Percentiles rank a stretch among this genome's conserved stretches.
phyloP scores from a whole-genome alignment of 1,140 invertebrate genomes.

The Cotesia glomerata region DNA sequence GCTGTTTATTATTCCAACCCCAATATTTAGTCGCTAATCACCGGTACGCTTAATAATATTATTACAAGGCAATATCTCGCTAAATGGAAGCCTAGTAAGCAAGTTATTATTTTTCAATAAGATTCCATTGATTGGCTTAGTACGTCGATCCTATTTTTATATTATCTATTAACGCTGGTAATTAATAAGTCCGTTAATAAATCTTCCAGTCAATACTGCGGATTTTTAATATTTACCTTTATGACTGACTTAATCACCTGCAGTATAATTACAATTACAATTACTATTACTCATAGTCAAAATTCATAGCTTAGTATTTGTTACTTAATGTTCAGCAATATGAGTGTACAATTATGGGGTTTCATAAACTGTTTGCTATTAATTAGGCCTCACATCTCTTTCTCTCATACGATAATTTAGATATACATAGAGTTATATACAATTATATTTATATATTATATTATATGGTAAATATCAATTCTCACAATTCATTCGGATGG shows the following conservation, averaged over 20 bases:
- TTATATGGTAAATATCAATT: background rate
- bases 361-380: slow-evolving; percentile 5
- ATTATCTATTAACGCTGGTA: too few species aligned
- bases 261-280: background rate
- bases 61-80: slow-evolving; percentile 15
- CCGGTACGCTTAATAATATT: slow-evolving; percentile 3
- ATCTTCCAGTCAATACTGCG: background rate
- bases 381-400: slow-evolving; percentile 19
- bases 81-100: slow-evolving; percentile 1
- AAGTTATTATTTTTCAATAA: background rate
- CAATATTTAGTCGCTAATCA: too few species aligned
- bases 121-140: background rate
- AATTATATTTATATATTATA: slow-evolving; percentile 25
- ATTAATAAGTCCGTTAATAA: too few species aligned
- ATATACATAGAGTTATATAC: slow-evolving; percentile 3
- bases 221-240: slow-evolving; percentile 18
- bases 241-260: background rate
- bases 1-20: slow-evolving; percentile 27
- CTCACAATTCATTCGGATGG: background rate
- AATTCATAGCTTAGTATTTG: background rate
- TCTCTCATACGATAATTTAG: slow-evolving; percentile 7
- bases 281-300: background rate
- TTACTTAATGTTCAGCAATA: background rate
- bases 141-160: background rate
- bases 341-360: background rate